A percentile compares a stretch with the other conserved stretches of the same genome.
These are phyloP conservation scores for Antheraea assamensis DNA, from an alignment of 2,888 invertebrate species.

Conservation along the genomic window DNA sequence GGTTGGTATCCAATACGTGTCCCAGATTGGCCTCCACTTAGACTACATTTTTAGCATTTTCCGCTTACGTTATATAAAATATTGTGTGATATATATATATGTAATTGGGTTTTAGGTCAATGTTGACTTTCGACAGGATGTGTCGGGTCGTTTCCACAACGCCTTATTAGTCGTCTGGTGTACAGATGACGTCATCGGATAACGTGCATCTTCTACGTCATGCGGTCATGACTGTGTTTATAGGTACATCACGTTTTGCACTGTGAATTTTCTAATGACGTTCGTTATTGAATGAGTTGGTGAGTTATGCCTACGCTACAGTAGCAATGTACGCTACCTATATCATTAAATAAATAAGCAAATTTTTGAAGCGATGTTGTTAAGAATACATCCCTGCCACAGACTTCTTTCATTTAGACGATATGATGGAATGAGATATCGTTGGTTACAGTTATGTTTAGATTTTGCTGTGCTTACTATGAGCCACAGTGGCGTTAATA, in stretches of 20 bases:
- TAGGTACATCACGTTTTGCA: neutral
- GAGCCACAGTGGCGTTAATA: too few relatives aligned
- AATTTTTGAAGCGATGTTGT: neutral
- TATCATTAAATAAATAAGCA: neutral
- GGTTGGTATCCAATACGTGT: too few relatives aligned
- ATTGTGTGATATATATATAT: too few relatives aligned
- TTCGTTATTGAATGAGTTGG: neutral
- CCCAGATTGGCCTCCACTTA: too few relatives aligned
- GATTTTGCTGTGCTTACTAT: too few relatives aligned
- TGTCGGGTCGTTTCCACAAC: neutral
- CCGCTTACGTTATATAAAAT: too few relatives aligned
- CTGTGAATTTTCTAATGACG: slow-evolving; percentile 7
- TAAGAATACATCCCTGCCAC: too few relatives aligned
- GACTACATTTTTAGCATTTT: too few relatives aligned
- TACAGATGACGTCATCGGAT: neutral
- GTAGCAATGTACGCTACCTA: neutral
- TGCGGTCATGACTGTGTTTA: slow-evolving; percentile 6
- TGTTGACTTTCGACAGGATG: slow-evolving; percentile 3
- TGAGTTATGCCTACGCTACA: neutral
- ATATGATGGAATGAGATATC: too few relatives aligned
- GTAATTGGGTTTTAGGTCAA: neutral
- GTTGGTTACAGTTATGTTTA: too few relatives aligned
- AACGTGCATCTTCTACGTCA: neutral
- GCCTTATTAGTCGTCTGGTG: neutral
- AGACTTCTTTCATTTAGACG: too few relatives aligned